phyloP scores from a whole-genome alignment of 2,888 invertebrate genomes.

The Harpalus rubripes region DNA sequence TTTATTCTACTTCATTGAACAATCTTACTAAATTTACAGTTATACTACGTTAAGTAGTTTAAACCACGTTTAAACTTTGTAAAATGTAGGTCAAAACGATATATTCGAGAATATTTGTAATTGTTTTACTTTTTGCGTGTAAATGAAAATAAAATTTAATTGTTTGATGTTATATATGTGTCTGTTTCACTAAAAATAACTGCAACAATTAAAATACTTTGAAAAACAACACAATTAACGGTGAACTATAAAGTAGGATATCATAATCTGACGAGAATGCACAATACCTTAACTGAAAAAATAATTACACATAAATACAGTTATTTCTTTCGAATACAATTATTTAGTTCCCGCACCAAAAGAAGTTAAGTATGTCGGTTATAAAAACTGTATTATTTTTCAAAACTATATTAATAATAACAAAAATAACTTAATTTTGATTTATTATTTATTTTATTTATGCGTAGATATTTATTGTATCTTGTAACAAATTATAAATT shows the following conservation, averaged over 20 bases:
- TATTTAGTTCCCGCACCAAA: conserved; percentile 1
- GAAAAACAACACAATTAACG: conserved; percentile 14
- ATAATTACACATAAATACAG: conserved; percentile 25
- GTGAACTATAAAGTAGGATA: conserved; percentile 48
- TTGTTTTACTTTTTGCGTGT: background rate
- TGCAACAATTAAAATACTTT: conserved; percentile 9
- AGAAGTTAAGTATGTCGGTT: background rate
- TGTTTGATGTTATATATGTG: background rate
- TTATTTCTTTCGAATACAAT: conserved; percentile 10
- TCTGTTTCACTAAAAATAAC: background rate
- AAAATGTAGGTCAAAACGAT: conserved; percentile 34
- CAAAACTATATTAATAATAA: too few relatives aligned
- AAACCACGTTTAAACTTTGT: background rate
- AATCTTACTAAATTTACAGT: conserved; percentile 57
- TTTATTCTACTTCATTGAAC: conserved; percentile 55
- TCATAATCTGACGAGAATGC: conserved; percentile 8
- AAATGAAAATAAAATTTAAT: conserved; percentile 23
- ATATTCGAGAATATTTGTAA: conserved; percentile 6
- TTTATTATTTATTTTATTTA: too few relatives aligned
- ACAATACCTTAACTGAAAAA: conserved; percentile 19
- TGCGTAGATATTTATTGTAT: too few relatives aligned
- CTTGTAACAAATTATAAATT: too few relatives aligned
- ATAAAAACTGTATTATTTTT: background rate
- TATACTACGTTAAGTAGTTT: conserved; percentile 57
- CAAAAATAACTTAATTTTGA: too few relatives aligned